phyloP scores from a whole-genome alignment of 2,888 invertebrate genomes.

The Drosophila anomalata region DNA sequence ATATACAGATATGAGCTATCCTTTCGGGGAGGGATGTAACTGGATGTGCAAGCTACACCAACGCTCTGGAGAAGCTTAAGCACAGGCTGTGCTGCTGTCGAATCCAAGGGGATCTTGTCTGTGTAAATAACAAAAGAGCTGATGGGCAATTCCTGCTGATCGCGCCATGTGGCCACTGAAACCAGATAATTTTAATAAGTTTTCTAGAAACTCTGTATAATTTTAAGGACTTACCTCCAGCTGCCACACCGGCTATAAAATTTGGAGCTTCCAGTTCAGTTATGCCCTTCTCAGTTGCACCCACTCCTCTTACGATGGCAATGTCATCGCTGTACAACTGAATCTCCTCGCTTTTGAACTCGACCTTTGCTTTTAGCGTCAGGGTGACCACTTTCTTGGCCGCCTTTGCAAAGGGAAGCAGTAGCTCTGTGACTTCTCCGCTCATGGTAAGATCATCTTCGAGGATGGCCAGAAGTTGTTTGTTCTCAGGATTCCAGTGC shows the following conservation, averaged over 20 bases:
- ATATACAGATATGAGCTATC: constrained; percentile 81
- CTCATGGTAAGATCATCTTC: constrained; percentile 80
- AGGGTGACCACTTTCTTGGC: constrained; percentile 78
- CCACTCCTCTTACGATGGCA: constrained; percentile 78
- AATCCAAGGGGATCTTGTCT: constrained; percentile 79
- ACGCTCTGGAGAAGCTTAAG: constrained; percentile 73
- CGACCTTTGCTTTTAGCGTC: constrained; percentile 80
- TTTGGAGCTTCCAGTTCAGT: constrained; percentile 81
- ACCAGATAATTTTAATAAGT: not conserved
- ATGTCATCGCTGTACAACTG: constrained; percentile 70
- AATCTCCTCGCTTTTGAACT: constrained; percentile 81
- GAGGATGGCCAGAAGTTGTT: constrained; percentile 70
- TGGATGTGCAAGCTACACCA: constrained; percentile 68
- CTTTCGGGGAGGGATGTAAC: constrained; percentile 73
- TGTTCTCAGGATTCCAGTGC: constrained; percentile 50
- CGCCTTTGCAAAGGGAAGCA: constrained; percentile 70
- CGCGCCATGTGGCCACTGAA: constrained; percentile 81
- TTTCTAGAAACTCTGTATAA: not conserved
- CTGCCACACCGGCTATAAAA: constrained; percentile 81
- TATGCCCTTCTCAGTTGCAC: constrained; percentile 55
- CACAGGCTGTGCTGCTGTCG: constrained; percentile 77
- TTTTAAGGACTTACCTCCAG: constrained; percentile 71
- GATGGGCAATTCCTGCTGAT: constrained; percentile 66
- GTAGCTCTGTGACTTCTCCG: constrained; percentile 75
- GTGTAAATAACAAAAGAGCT: constrained; percentile 80